Evolutionary conservation across 2,888 invertebrate species (phyloP).

Genomic region (Achlya flavicornis): DNA sequence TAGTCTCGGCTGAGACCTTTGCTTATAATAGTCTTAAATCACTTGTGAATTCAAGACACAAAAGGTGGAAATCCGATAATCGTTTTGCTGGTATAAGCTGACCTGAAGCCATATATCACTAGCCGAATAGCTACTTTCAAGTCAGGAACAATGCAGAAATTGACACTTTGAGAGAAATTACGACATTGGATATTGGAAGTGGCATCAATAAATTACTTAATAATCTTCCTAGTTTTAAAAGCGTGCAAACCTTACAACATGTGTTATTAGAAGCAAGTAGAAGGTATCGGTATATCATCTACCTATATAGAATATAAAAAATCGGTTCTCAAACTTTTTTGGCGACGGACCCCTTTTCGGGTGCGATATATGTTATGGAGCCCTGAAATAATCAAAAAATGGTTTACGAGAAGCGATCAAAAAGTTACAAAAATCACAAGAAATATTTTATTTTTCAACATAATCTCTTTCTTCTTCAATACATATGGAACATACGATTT

Average conservation of each 20-base stretch:
- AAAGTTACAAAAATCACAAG: no score
- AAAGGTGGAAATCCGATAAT: conserved; percentile 6
- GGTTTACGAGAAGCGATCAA: no score
- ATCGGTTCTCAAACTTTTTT: no score
- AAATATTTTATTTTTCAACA: no score
- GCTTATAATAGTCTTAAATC: not conserved
- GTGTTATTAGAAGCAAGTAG: not conserved
- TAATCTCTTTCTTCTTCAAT: no score
- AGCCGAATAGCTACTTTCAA: conserved; percentile 4
- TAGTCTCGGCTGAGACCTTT: not conserved
- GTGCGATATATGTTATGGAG: no score
- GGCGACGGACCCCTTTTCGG: no score
- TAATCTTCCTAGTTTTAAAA: no score
- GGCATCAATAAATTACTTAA: conserved; percentile 2
- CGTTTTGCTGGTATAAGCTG: conserved; percentile 3
- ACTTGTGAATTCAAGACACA: conserved; percentile 2
- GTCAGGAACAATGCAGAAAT: conserved; percentile 3
- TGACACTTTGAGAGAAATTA: conserved; percentile 2
- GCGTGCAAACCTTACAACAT: no score
- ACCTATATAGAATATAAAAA: no score
- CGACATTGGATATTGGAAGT: not conserved
- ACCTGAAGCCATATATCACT: conserved; percentile 3
- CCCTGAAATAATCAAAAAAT: no score
- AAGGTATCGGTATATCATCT: not conserved
- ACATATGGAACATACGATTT: no score